These are phyloP conservation scores for Chaenodraco wilsoni DNA, from an alignment of 2,797 vertebrate species.

Conservation along the genomic window DNA sequence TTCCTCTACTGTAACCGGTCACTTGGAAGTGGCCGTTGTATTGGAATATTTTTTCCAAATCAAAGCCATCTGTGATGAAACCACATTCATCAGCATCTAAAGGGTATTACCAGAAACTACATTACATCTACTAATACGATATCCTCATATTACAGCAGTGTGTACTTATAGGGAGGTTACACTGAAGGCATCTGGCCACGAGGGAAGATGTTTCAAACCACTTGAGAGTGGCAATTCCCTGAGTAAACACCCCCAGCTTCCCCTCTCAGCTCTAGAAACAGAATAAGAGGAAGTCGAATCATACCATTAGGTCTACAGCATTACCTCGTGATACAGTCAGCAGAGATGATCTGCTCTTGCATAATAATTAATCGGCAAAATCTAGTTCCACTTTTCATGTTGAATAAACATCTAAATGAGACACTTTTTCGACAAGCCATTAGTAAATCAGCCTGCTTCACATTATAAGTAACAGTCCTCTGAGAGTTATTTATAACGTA, in stretches of 20 bases:
- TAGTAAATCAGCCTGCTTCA: not conserved
- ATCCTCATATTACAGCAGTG: slow-evolving; percentile 30
- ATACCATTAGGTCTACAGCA: slow-evolving; percentile 21
- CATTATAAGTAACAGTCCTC: too few relatives aligned
- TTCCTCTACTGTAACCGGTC: slow-evolving; percentile 15
- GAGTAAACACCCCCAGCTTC: slow-evolving; percentile 28
- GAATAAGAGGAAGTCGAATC: slow-evolving; percentile 54
- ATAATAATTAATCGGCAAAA: slow-evolving; percentile 36
- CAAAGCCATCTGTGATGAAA: slow-evolving; percentile 23
- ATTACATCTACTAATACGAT: slow-evolving; percentile 34
- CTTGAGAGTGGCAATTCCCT: slow-evolving; percentile 22
- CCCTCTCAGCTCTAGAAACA: slow-evolving; percentile 22
- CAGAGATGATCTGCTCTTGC: slow-evolving; percentile 44
- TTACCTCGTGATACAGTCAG: slow-evolving; percentile 50
- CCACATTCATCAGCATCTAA: too few relatives aligned
- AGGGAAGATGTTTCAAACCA: slow-evolving; percentile 30
- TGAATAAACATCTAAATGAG: slow-evolving; percentile 4
- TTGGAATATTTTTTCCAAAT: slow-evolving; percentile 1
- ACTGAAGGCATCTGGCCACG: slow-evolving; percentile 10
- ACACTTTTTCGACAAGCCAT: slow-evolving; percentile 4
- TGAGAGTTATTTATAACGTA: not conserved
- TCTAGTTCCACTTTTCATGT: slow-evolving; percentile 51
- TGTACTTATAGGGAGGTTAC: not conserved
- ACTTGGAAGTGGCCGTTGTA: slow-evolving; percentile 1
- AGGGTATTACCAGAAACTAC: slow-evolving; percentile 22